Conservation (phyloP, 64 coral and sea anemone genomes). For the Dendronephthya gigantea region DNA sequence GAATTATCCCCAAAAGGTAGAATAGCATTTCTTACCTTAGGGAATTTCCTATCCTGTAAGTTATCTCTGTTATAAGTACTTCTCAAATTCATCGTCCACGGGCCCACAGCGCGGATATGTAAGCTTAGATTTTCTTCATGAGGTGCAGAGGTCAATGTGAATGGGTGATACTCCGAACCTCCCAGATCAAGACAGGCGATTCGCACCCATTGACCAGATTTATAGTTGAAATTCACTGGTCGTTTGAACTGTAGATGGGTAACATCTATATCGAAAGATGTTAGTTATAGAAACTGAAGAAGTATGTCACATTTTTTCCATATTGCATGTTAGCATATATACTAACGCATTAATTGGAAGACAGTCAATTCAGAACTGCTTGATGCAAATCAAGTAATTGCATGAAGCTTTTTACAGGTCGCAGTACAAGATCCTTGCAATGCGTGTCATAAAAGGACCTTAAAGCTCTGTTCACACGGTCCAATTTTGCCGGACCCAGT, state of each 20-base stretch:
- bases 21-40: neutral
- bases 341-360: too few relatives aligned
- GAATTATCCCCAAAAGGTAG: too few relatives aligned
- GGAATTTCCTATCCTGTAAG: neutral
- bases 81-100: slow-evolving; percentile 1
- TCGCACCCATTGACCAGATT: slow-evolving; percentile 3
- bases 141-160: neutral
- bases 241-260: slow-evolving; percentile 8
- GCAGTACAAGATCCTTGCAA: too few relatives aligned
- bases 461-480: too few relatives aligned
- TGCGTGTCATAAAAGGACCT: too few relatives aligned
- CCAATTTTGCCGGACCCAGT: too few relatives aligned
- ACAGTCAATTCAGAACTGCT: too few relatives aligned
- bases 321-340: too few relatives aligned
- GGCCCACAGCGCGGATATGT: neutral
- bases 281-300: too few relatives aligned
- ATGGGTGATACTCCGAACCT: neutral
- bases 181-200: neutral
- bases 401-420: too few relatives aligned
- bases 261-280: neutral
- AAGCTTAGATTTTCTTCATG: slow-evolving; percentile 6
- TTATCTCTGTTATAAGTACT: slow-evolving; percentile 4
- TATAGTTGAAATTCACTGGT: slow-evolving; percentile 15
- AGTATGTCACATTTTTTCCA: too few relatives aligned
- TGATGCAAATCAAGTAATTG: too few relatives aligned